Evolutionary conservation across 2,888 invertebrate species (phyloP).

Genomic region (Eustalomyia histrio): DNA sequence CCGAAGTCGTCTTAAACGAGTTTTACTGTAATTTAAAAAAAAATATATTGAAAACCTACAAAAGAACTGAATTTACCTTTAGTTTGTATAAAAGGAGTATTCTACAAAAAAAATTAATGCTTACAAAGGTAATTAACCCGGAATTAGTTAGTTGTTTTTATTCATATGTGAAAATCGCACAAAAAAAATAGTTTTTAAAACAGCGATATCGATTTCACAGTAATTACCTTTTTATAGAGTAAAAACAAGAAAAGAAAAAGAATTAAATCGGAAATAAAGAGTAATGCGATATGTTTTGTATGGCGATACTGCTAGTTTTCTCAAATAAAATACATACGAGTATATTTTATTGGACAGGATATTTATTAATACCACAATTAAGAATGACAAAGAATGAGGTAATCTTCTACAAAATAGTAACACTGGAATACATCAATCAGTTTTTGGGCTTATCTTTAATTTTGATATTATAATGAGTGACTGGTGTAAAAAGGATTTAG

Average conservation of each 20-base stretch:
- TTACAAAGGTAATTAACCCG: slow-evolving; percentile 64
- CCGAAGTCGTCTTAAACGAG: too few species aligned
- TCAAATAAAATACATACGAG: neutral
- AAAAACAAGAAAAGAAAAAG: neutral
- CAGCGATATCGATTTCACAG: slow-evolving; percentile 63
- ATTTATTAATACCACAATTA: slow-evolving; percentile 13
- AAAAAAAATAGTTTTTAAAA: slow-evolving; percentile 27
- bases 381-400: neutral
- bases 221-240: slow-evolving; percentile 51
- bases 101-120: slow-evolving; percentile 40
- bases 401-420: neutral
- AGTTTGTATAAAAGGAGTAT: slow-evolving; percentile 19
- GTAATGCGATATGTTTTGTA: slow-evolving; percentile 56
- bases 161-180: slow-evolving; percentile 32
- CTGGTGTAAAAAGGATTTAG: too few species aligned
- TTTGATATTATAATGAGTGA: too few species aligned
- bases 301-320: slow-evolving; percentile 30
- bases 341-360: slow-evolving; percentile 37
- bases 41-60: slow-evolving; percentile 53
- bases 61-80: slow-evolving; percentile 41
- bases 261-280: slow-evolving; percentile 56
- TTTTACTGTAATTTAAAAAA: neutral
- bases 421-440: neutral
- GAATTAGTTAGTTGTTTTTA: slow-evolving; percentile 51
- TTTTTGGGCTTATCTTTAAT: neutral